Conservation (phyloP, 2,113 vertebrate genomes). For the Leucosticte australis region DNA sequence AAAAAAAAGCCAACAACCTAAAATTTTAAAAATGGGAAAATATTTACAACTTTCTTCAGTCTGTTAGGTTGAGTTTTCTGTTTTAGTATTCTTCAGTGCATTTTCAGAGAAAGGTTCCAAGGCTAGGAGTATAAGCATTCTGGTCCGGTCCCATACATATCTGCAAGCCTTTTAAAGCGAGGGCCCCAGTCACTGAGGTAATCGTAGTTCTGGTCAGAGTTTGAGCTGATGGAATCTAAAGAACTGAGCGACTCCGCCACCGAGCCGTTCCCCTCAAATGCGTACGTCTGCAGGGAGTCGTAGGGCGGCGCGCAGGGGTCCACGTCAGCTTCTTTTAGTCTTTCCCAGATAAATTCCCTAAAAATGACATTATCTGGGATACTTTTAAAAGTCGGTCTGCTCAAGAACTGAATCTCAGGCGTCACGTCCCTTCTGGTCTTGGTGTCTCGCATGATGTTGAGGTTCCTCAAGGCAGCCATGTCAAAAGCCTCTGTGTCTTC, state of each 20-base stretch:
- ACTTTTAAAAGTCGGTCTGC: conserved; percentile 84
- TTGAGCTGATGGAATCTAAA: conserved; percentile 91
- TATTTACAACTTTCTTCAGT: conserved; percentile 73
- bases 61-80: conserved; percentile 43
- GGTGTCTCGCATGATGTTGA: conserved; percentile 86
- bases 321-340: conserved; percentile 90
- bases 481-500: conserved; percentile 97
- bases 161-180: conserved; percentile 94
- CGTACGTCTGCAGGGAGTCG: conserved; percentile 95
- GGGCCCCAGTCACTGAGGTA: conserved; percentile 97
- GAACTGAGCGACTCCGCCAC: conserved; percentile 94
- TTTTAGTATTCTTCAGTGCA: conserved; percentile 57
- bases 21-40: conserved; percentile 67
- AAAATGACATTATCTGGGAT: conserved; percentile 94
- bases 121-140: conserved; percentile 88
- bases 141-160: conserved; percentile 89
- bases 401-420: conserved; percentile 89
- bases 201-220: conserved; percentile 97
- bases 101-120: conserved; percentile 47
- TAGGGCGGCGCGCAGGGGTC: conserved; percentile 92
- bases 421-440: conserved; percentile 89
- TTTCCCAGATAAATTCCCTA: conserved; percentile 95
- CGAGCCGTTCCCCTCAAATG: conserved; percentile 91
- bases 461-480: conserved; percentile 92
- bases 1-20: background rate